These are phyloP conservation scores for Morus bassanus DNA, from an alignment of 2,797 vertebrate genomes.

Conservation along the genomic window DNA sequence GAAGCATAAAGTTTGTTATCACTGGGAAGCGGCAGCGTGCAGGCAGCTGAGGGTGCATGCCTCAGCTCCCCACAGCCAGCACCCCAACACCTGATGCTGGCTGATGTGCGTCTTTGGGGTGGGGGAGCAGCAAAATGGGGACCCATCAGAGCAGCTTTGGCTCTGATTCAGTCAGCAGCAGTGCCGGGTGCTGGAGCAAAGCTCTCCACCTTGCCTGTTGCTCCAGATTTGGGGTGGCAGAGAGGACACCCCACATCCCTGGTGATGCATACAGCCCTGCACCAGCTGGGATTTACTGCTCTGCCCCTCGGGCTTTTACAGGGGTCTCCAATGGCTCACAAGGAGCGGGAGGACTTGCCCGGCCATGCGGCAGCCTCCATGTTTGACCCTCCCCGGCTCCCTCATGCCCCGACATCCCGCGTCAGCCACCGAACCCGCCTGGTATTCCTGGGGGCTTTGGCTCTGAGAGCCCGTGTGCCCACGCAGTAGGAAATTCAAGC, in stretches of 20 bases:
- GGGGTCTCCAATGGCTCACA: accelerated
- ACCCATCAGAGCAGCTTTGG: not conserved
- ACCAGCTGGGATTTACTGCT: not conserved
- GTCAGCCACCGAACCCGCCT: accelerated
- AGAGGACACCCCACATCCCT: not conserved
- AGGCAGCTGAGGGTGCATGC: not conserved
- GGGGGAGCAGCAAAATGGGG: too few relatives aligned
- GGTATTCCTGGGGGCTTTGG: not conserved
- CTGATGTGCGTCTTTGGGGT: accelerated
- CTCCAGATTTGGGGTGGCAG: not conserved
- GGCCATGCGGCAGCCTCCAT: accelerated
- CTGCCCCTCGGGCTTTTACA: not conserved
- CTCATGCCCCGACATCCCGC: not conserved
- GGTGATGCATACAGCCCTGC: not conserved
- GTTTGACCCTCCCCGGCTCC: not conserved
- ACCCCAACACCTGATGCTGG: not conserved
- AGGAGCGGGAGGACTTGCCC: not conserved
- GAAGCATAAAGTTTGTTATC: not conserved
- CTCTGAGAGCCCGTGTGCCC: not conserved
- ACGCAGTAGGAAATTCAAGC: not conserved
- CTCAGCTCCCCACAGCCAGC: not conserved
- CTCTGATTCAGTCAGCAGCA: not conserved
- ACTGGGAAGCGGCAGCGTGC: accelerated
- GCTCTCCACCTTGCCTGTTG: accelerated
- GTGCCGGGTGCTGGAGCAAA: not conserved